Evolutionary conservation across 1,140 invertebrate species (phyloP).

Genomic region (Drosophila kanapiae): DNA sequence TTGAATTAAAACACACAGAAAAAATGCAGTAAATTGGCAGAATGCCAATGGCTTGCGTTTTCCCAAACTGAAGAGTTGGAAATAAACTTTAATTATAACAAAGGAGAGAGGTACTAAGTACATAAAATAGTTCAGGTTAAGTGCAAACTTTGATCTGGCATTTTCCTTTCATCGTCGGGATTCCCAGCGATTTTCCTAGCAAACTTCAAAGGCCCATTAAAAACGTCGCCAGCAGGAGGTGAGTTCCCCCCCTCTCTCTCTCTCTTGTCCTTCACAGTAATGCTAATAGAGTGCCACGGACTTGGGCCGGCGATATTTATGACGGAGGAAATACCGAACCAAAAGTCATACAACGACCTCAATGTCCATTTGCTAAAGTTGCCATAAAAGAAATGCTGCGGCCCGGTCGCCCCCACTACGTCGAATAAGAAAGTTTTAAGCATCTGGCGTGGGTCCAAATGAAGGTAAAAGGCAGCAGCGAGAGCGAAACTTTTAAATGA

Average conservation of each 20-base stretch:
- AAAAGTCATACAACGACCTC: slow-evolving; percentile 69
- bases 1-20: not conserved
- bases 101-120: not conserved
- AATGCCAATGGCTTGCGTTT: slow-evolving; percentile 1
- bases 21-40: not conserved
- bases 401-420: not conserved
- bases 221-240: slow-evolving; percentile 35
- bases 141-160: slow-evolving; percentile 37
- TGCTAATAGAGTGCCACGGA: slow-evolving; percentile 68
- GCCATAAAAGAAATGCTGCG: slow-evolving; percentile 59
- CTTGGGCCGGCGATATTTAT: slow-evolving; percentile 62
- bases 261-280: slow-evolving; percentile 11
- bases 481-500: slow-evolving; percentile 80
- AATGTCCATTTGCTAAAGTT: slow-evolving; percentile 81
- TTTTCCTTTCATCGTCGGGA: slow-evolving; percentile 33
- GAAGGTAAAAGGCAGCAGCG: slow-evolving; percentile 45
- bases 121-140: slow-evolving; percentile 30
- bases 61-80: not conserved
- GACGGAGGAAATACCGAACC: slow-evolving; percentile 52
- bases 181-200: slow-evolving; percentile 9
- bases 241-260: not conserved
- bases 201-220: slow-evolving; percentile 44
- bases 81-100: slow-evolving; percentile 19
- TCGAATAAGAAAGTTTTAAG: slow-evolving; percentile 51
- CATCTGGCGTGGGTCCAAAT: slow-evolving; percentile 67